These are phyloP conservation scores for Falcaria lacertinaria DNA, from an alignment of 2,888 invertebrate species.

Conservation along the genomic window DNA sequence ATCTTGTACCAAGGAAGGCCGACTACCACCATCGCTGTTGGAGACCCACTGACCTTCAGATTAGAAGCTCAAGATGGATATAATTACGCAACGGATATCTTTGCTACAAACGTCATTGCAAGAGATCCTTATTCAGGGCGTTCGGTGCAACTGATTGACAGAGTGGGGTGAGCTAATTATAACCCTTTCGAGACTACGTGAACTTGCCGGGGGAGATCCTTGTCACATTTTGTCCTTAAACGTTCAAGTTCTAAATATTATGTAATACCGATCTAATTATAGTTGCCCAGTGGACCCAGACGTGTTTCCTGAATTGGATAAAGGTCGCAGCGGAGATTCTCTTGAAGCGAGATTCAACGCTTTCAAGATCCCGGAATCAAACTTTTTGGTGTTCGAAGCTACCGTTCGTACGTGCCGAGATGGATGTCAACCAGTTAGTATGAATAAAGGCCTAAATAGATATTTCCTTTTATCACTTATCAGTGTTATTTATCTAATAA, in stretches of 20 bases:
- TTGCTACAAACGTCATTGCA: conserved; percentile 95
- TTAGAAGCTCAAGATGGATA: conserved; percentile 94
- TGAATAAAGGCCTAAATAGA: not conserved
- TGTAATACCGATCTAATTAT: conserved; percentile 11
- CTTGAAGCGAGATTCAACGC: conserved; percentile 95
- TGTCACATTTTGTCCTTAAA: no score
- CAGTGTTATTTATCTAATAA: not conserved
- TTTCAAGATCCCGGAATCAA: conserved; percentile 96
- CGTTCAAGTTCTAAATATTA: no score
- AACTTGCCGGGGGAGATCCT: no score
- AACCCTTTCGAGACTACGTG: not conserved
- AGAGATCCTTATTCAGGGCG: conserved; percentile 95
- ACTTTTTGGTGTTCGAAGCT: conserved; percentile 95
- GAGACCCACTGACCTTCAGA: conserved; percentile 93
- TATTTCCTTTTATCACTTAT: no score
- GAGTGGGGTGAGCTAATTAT: conserved; percentile 86
- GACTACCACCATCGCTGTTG: conserved; percentile 95
- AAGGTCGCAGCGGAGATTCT: conserved; percentile 90
- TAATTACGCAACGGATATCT: conserved; percentile 93
- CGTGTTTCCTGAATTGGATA: conserved; percentile 94
- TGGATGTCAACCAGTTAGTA: conserved; percentile 89
- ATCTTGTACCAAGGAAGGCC: conserved; percentile 94
- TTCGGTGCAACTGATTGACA: conserved; percentile 93
- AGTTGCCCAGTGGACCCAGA: conserved; percentile 95
- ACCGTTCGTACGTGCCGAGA: conserved; percentile 93